Evolutionary conservation across 2,113 vertebrate species (phyloP), one percentile per base, ranked within the genome.

Genomic region (Lanius ludovicianus): DNA sequence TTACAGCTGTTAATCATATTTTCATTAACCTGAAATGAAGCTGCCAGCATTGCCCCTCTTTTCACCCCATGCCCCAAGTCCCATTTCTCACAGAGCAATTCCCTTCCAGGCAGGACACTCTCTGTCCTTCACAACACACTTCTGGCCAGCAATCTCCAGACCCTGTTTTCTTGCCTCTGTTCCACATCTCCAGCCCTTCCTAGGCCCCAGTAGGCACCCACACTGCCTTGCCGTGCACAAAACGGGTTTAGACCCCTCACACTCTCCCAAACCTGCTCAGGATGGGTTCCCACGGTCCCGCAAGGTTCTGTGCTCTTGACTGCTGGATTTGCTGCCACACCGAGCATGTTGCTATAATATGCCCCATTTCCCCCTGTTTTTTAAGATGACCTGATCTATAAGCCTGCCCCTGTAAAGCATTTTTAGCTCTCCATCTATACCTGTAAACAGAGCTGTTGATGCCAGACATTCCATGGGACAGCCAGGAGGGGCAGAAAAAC

Each of bases 1-100:
- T 96, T 96, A 94, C 78, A 82, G 53, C 79, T 90, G 76, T 97
- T 96, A 94, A 95, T 96, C 95, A 95, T 96, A 68, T 93, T 96
- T 97, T 94, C 95, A 95, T 96, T 91, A 96, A 91, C 79, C 68
- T 69, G 87, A 85, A 95, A 80, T 59, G 55, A 84, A 88, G 62
- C 50, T 65, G 68, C 56, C 77, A 94, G 76, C 69, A 21, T 41
- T 49, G 53, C 42, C 88, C 56, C 65, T 35, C 20, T 70, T 67
- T 46, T 68, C 88, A 84, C 74, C 56, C 78, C 33, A 3, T 37
- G 80, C 67, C 84, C 74, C 79, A 53, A 13, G 31, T 24, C 27
- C 70, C 70, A 68, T 89, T 93, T 84, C 87, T 96, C 88, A 89
- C 52, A 53, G 22, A 49, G 65, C 17, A 6, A 7, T 63, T 39